Evolutionary conservation across 1,140 invertebrate species (phyloP).

Genomic region (Drosophila mauritiana): DNA sequence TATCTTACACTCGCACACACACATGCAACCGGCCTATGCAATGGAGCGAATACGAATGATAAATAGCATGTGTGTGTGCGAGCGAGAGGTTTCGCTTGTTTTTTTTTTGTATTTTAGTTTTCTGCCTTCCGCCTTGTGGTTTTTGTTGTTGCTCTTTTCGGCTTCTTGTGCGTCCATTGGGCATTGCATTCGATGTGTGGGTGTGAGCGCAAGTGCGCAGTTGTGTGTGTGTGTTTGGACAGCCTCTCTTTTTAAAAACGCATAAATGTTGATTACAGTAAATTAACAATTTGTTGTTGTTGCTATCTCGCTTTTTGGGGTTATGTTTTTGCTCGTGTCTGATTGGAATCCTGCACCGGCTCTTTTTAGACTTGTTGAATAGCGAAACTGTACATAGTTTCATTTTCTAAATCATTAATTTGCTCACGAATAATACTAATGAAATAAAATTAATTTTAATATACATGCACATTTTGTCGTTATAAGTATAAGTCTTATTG

Average conservation of each 20-base stretch:
- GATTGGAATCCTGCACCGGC: not conserved
- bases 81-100: conserved; percentile 34
- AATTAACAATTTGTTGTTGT: conserved; percentile 64
- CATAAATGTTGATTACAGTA: conserved; percentile 78
- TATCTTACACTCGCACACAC: conserved; percentile 18
- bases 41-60: conserved; percentile 46
- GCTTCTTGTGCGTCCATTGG: conserved; percentile 55
- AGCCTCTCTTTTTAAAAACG: conserved; percentile 68
- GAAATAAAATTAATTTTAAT: too few species aligned
- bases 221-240: conserved; percentile 34
- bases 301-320: conserved; percentile 14
- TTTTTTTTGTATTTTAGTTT: conserved; percentile 46
- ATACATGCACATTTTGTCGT: too few species aligned
- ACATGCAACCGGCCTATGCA: conserved; percentile 35
- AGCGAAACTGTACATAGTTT: not conserved
- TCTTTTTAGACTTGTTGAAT: not conserved
- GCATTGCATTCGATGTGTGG: conserved; percentile 55
- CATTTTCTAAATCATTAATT: too few species aligned
- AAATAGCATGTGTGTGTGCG: conserved; percentile 38
- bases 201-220: conserved; percentile 3
- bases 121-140: conserved; percentile 30
- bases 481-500: too few species aligned
- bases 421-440: too few species aligned
- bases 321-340: too few species aligned
- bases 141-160: conserved; percentile 38